Evolutionary conservation across 2,888 invertebrate species (phyloP).

Genomic region (Pomacea canaliculata): DNA sequence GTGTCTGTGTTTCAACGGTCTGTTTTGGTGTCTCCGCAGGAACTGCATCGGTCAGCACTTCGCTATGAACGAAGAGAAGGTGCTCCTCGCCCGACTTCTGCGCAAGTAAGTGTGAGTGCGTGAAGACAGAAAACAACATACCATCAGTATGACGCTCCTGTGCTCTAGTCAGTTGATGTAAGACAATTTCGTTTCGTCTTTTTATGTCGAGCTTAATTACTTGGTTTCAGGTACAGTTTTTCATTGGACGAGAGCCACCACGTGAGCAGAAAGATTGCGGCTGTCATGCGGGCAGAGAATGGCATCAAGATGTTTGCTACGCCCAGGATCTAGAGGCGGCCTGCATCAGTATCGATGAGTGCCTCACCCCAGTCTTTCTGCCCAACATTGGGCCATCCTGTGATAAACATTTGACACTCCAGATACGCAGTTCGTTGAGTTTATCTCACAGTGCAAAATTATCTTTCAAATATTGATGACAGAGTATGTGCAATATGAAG

Average conservation of each 20-base stretch:
- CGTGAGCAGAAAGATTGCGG: conserved; percentile 35
- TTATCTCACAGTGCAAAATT: no score
- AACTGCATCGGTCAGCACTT: conserved; percentile 35
- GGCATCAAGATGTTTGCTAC: conserved; percentile 40
- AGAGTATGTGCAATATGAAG: not conserved
- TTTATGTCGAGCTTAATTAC: not conserved
- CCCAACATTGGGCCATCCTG: not conserved
- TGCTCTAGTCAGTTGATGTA: no score
- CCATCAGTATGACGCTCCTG: no score
- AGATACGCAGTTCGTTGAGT: not conserved
- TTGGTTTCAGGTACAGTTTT: conserved; percentile 41
- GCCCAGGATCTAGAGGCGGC: not conserved
- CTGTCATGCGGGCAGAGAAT: conserved; percentile 50
- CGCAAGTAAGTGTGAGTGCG: conserved; percentile 8
- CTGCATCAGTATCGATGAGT: not conserved
- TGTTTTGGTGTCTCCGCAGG: not conserved
- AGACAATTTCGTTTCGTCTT: no score
- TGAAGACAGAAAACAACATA: no score
- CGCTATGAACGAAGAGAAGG: conserved; percentile 34
- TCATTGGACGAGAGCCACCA: conserved; percentile 35
- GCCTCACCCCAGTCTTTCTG: not conserved
- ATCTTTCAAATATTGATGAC: not conserved
- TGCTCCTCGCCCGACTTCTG: conserved; percentile 25
- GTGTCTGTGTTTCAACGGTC: no score
- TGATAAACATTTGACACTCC: not conserved